A percentile compares a stretch with the other conserved stretches of the same genome.
Conservation (phyloP, 2,113 vertebrate genomes). For the Lepus europaeus region DNA sequence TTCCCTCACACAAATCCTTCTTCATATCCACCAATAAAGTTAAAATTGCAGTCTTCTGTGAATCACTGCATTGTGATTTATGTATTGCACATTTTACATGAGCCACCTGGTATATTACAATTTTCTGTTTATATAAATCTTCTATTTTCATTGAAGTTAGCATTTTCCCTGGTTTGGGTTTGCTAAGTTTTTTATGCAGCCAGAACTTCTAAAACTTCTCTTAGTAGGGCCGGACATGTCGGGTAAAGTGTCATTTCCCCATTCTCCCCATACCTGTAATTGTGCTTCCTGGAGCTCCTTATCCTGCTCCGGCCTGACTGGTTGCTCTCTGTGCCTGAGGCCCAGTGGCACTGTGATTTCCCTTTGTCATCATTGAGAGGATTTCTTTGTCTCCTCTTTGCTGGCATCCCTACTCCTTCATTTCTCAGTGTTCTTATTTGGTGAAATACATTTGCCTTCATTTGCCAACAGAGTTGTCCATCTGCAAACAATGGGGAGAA, state of each 20-base stretch:
- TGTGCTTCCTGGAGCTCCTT: background rate
- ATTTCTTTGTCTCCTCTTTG: background rate
- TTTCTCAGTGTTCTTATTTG: background rate
- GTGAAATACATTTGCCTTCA: background rate
- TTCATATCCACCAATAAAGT: background rate
- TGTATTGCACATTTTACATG: background rate
- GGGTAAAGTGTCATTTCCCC: background rate
- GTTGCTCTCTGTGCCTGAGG: background rate
- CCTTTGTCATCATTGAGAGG: background rate
- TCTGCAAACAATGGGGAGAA: too few species aligned
- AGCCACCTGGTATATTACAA: background rate
- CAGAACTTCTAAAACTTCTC: background rate
- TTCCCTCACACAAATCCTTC: background rate
- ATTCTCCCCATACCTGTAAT: background rate
- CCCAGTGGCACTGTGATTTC: background rate
- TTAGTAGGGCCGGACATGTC: background rate
- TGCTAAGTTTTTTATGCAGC: background rate
- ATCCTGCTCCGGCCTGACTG: background rate
- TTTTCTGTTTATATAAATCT: background rate
- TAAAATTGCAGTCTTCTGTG: background rate
- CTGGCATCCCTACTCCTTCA: background rate
- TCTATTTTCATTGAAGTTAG: background rate
- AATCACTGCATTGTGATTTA: background rate
- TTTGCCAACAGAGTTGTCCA: background rate
- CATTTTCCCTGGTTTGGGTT: background rate